Evolutionary conservation across 2,113 vertebrate species (phyloP).

Genomic region (Pachycephala philippinensis): DNA sequence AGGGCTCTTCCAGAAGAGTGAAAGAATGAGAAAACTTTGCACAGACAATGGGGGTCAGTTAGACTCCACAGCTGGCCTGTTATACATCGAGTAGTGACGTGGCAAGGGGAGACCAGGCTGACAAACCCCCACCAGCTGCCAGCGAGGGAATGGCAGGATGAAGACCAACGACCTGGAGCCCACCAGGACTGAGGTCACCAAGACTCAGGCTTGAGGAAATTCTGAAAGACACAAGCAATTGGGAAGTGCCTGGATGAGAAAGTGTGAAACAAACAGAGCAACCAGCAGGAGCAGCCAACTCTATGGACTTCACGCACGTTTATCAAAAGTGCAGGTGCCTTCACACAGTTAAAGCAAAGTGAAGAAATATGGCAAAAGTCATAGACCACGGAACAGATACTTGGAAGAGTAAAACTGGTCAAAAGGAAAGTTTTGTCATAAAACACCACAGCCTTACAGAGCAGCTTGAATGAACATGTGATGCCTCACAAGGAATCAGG

Average conservation of each 20-base stretch:
- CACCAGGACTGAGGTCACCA: neutral
- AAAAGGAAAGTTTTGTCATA: neutral
- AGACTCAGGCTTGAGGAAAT: neutral
- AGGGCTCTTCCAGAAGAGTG: neutral
- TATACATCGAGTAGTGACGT: neutral
- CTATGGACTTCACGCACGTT: neutral
- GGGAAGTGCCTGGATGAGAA: neutral
- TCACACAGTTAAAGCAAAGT: neutral
- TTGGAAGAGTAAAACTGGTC: neutral
- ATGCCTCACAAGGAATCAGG: neutral
- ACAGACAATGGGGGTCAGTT: neutral
- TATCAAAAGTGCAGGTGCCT: neutral
- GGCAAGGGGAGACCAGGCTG: neutral
- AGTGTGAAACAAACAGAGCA: neutral
- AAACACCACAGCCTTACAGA: neutral
- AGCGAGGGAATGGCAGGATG: neutral
- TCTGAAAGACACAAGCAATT: neutral
- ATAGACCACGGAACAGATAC: neutral
- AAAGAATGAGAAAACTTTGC: neutral
- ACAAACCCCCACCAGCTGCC: neutral
- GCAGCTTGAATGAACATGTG: neutral
- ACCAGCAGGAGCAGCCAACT: neutral
- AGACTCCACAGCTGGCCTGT: neutral
- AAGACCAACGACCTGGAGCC: neutral
- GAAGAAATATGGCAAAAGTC: neutral